A percentile compares a stretch with the other conserved stretches of the same genome.
phyloP scores from a whole-genome alignment of 1,140 invertebrate genomes.

The Dreissena rostriformis region DNA sequence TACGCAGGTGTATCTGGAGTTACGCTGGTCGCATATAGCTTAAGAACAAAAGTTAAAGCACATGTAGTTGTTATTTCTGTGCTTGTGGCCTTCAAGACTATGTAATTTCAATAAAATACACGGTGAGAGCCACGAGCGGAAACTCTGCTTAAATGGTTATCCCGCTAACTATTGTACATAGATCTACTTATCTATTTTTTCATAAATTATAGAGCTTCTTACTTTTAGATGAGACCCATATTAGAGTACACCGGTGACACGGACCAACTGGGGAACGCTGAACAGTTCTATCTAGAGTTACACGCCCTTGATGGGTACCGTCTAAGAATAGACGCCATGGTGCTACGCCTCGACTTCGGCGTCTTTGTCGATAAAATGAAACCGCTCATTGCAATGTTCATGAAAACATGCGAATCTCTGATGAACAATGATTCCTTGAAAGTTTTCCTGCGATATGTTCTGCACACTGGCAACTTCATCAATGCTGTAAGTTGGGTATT shows the following conservation, averaged over 20 bases:
- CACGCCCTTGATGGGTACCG: slow-evolving; percentile 87
- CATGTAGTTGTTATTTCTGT: no score
- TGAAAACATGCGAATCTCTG: slow-evolving; percentile 88
- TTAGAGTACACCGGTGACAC: slow-evolving; percentile 73
- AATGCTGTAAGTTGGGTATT: slow-evolving; percentile 73
- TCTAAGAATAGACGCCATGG: slow-evolving; percentile 91
- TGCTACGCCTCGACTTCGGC: slow-evolving; percentile 95
- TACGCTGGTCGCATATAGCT: no score
- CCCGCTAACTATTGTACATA: no score
- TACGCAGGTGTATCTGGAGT: no score
- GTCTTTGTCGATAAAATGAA: slow-evolving; percentile 94
- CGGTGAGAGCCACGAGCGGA: no score
- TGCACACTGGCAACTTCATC: slow-evolving; percentile 80
- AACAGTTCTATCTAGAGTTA: slow-evolving; percentile 77
- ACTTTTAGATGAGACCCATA: slow-evolving; percentile 71
- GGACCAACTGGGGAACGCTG: slow-evolving; percentile 74
- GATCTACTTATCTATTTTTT: no score
- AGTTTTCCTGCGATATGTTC: slow-evolving; percentile 76
- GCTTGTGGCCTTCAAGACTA: no score
- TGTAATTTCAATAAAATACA: no score
- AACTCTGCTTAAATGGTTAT: no score
- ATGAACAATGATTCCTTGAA: slow-evolving; percentile 77
- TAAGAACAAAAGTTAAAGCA: no score
- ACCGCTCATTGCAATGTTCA: slow-evolving; percentile 95
- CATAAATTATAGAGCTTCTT: background rate